phyloP scores from a whole-genome alignment of 2,888 invertebrate species.

The Platycheirus rosarum region DNA sequence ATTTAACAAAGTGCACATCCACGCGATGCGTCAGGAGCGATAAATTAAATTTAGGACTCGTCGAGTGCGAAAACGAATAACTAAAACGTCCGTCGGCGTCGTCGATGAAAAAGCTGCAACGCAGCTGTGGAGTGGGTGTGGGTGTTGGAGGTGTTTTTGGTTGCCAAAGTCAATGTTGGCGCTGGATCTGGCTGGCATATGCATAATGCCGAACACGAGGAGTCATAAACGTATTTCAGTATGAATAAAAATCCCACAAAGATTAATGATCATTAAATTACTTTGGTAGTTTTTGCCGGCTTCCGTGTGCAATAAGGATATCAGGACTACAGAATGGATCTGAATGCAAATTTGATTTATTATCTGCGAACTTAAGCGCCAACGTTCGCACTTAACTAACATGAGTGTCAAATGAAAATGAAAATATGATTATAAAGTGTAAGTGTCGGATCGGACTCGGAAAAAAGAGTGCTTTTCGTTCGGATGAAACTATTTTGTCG shows the following conservation, averaged over 20 bases:
- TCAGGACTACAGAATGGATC: conserved; percentile 31
- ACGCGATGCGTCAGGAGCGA: conserved; percentile 61
- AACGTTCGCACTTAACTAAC: conserved; percentile 43
- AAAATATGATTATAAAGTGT: conserved; percentile 27
- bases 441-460: background rate
- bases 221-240: conserved; percentile 51
- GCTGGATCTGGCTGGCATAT: conserved; percentile 5
- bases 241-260: conserved; percentile 52
- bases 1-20: conserved; percentile 70
- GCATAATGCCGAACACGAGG: background rate
- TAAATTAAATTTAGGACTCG: conserved; percentile 71
- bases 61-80: conserved; percentile 44
- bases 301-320: conserved; percentile 50
- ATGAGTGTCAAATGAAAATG: conserved; percentile 20
- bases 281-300: conserved; percentile 37
- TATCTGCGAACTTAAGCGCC: conserved; percentile 46
- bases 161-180: conserved; percentile 11
- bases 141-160: too few species aligned
- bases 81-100: conserved; percentile 56
- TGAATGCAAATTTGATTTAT: conserved; percentile 63
- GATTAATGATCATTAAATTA: conserved; percentile 73
- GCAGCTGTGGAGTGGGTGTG: background rate
- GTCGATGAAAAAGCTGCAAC: conserved; percentile 23
- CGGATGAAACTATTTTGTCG: background rate
- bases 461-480: background rate